Evolutionary conservation across 2,113 vertebrate species (phyloP), one percentile per base, ranked within the genome.

Genomic region (Macrotis lagotis): DNA sequence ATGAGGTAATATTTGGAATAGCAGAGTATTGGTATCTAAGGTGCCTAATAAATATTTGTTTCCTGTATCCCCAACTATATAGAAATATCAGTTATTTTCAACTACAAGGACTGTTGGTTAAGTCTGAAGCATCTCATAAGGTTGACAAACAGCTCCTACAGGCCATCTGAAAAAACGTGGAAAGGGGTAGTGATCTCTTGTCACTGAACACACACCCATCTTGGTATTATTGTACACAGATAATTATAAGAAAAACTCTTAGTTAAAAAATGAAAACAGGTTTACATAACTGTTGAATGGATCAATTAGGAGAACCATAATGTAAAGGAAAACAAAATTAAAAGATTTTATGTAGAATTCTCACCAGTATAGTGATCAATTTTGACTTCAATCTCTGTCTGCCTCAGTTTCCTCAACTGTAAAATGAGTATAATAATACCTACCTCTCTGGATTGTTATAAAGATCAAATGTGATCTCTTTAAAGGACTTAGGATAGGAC

Each of bases 171-270:
- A 37, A 83, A 83, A 19, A 83, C 66, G 24, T 19, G 66, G 19
- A 44, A 83, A n/a, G 1, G 16, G 66, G 8, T 24, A 83, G 66
- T 44, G 66, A 83, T 8, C 6, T 44, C 66, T 59, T 83, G n/a
- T 44, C 66, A 83, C 16, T 83, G 66, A 44, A 44, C n/a, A 44
- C 37, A 44, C 10, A 24, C 37, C 7, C 37, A 44, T 44, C n/a
- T 8, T 83, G n/a, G 19, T 95, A 37, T 49, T 16, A 88, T 66
- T 93, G 95, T 92, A 89, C 47, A 14, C 59, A 90, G 93, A 93
- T 47, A 59, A 19, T 51, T 3, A n/a, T 55, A 52, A 90, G 25
- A 24, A 93, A 49, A 52, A 91, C 3, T 88, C 31, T 89, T 4
- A 2, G 24, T 92, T 91, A 47, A 95, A 96, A 94, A 51, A 94